phyloP scores from a whole-genome alignment of 2,797 vertebrate genomes.

The Pseudochirops cupreus region DNA sequence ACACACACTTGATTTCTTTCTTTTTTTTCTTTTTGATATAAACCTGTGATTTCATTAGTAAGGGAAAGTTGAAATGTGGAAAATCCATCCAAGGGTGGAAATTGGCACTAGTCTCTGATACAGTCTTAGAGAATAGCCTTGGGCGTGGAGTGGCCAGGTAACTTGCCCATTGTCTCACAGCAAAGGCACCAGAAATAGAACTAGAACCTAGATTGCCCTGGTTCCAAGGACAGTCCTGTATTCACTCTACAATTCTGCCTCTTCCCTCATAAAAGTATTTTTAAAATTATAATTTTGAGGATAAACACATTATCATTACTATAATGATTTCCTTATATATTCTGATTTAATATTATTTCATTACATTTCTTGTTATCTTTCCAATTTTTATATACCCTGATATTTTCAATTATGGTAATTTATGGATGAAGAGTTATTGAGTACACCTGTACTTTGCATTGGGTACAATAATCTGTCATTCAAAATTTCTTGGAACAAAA shows the following conservation, averaged over 20 bases:
- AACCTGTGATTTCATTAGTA: not conserved
- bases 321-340: not conserved
- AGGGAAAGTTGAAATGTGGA: not conserved
- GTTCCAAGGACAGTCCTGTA: not conserved
- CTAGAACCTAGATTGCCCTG: not conserved
- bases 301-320: not conserved
- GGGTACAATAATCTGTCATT: slow-evolving; percentile 23
- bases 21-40: not conserved
- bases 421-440: slow-evolving; percentile 6
- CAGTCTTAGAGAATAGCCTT: not conserved
- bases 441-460: slow-evolving; percentile 52
- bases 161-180: not conserved
- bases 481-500: slow-evolving; percentile 42
- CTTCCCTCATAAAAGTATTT: slow-evolving; percentile 28
- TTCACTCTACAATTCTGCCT: not conserved
- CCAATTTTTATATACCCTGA: slow-evolving; percentile 11
- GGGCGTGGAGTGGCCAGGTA: not conserved
- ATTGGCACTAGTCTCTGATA: not conserved
- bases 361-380: slow-evolving; percentile 27
- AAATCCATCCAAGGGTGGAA: not conserved
- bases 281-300: slow-evolving; percentile 46
- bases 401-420: slow-evolving; percentile 38
- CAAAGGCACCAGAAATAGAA: not conserved
- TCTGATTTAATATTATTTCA: slow-evolving; percentile 35
- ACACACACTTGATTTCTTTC: not conserved